A percentile compares a stretch with the other conserved stretches of the same genome.
phyloP scores from a whole-genome alignment of 2,113 vertebrate species.

The Tragelaphus scriptus region DNA sequence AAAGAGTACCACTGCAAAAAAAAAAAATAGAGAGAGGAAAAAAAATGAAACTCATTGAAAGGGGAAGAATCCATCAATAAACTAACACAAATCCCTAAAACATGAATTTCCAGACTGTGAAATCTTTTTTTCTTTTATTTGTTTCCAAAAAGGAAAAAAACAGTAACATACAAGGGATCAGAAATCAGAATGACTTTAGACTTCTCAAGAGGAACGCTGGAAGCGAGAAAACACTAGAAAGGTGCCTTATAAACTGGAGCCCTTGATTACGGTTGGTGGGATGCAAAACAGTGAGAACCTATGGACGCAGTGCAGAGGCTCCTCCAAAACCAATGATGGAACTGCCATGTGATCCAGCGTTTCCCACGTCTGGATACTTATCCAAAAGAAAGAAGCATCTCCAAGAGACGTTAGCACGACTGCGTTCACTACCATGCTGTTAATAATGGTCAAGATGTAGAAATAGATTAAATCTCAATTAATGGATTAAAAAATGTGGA shows the following conservation, averaged over 20 bases:
- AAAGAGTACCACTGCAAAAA: background rate
- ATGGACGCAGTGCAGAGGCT: too few relatives aligned
- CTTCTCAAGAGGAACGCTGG: background rate
- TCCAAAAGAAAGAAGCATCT: background rate
- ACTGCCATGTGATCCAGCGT: background rate
- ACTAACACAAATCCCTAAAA: background rate
- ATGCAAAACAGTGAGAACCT: background rate
- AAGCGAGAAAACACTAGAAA: background rate
- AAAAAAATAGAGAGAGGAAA: background rate
- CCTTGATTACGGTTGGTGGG: too few relatives aligned
- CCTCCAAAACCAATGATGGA: background rate
- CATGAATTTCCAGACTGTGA: background rate
- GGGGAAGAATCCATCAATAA: background rate
- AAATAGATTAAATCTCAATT: background rate
- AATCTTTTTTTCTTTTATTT: background rate
- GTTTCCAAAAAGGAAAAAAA: background rate
- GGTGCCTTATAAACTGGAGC: background rate
- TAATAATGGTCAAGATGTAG: background rate
- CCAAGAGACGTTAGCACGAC: background rate
- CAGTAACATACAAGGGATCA: background rate
- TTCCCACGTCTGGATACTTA: background rate
- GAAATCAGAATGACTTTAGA: background rate
- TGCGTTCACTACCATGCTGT: background rate
- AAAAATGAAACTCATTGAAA: background rate
- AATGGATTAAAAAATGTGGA: background rate